These are phyloP conservation scores for Leptinotarsa tumamoca DNA, from an alignment of 2,888 invertebrate genomes.

Conservation along the genomic window DNA sequence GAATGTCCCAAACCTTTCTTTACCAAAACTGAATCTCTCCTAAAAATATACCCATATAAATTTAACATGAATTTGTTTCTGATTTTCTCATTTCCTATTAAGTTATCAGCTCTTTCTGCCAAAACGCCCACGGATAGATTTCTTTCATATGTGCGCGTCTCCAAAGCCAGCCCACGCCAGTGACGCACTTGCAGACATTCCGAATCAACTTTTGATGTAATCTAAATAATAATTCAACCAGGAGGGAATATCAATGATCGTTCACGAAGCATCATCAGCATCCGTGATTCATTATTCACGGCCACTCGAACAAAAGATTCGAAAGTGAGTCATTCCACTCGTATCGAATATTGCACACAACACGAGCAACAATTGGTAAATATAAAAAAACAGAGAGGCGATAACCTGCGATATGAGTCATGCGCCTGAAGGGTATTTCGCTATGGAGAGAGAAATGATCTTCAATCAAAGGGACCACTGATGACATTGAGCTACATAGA, in stretches of 20 bases:
- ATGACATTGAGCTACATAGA: no score
- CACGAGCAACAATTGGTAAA: not conserved
- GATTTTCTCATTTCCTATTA: no score
- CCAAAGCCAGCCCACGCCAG: not conserved
- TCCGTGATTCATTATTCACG: slow-evolving; percentile 3
- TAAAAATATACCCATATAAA: no score
- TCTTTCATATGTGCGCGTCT: no score
- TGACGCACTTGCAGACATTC: not conserved
- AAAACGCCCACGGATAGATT: no score
- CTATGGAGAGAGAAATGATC: not conserved
- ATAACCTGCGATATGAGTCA: not conserved
- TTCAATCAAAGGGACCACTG: no score
- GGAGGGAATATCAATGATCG: not conserved
- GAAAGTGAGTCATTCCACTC: slow-evolving; percentile 16
- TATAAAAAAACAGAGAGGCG: not conserved
- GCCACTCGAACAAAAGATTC: slow-evolving; percentile 15
- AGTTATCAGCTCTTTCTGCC: no score
- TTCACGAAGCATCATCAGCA: slow-evolving; percentile 1
- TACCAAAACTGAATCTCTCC: no score
- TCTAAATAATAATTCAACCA: not conserved
- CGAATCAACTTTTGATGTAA: not conserved
- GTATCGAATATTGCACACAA: slow-evolving; percentile 10
- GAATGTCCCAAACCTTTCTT: no score
- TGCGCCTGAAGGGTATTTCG: not conserved
- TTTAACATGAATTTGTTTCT: no score